Percentiles rank a stretch among this genome's conserved stretches.
These are phyloP conservation scores for Lagocephalus sceleratus DNA, from an alignment of 2,797 vertebrate species.

Conservation along the genomic window DNA sequence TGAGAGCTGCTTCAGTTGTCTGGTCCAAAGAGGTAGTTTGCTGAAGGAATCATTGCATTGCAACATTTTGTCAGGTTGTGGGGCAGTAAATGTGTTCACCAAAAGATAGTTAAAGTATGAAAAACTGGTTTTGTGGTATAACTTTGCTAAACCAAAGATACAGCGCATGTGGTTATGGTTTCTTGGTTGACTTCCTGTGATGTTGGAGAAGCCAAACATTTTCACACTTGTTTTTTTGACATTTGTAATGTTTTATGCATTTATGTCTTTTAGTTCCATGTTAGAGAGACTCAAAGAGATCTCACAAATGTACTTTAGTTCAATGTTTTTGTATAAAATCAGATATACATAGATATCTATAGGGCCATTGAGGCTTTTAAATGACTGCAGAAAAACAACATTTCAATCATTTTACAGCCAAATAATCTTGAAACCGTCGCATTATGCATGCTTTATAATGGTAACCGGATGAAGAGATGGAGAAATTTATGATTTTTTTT, in stretches of 20 bases:
- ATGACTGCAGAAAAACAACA: too few relatives aligned
- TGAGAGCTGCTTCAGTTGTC: background rate
- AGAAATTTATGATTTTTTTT: background rate
- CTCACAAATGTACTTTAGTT: too few relatives aligned
- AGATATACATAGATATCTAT: too few relatives aligned
- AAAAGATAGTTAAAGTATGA: background rate
- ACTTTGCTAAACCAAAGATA: slow-evolving; percentile 1
- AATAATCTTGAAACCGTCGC: too few relatives aligned
- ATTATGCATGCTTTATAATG: background rate
- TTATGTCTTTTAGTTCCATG: background rate
- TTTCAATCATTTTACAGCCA: too few relatives aligned
- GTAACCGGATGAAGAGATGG: background rate
- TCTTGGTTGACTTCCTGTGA: slow-evolving; percentile 19
- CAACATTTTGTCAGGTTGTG: background rate
- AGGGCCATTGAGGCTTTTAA: background rate
- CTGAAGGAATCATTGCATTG: background rate
- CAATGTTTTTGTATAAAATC: too few relatives aligned
- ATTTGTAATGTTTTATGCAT: background rate
- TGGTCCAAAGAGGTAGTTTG: background rate
- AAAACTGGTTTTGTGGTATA: background rate
- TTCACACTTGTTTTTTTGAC: slow-evolving; percentile 8
- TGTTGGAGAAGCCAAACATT: background rate
- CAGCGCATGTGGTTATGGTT: background rate
- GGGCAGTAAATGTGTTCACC: background rate
- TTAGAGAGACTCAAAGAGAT: too few relatives aligned